Evolutionary conservation across 2,888 invertebrate genomes (phyloP).

Genomic region (Bursaphelenchus okinawaensis): DNA sequence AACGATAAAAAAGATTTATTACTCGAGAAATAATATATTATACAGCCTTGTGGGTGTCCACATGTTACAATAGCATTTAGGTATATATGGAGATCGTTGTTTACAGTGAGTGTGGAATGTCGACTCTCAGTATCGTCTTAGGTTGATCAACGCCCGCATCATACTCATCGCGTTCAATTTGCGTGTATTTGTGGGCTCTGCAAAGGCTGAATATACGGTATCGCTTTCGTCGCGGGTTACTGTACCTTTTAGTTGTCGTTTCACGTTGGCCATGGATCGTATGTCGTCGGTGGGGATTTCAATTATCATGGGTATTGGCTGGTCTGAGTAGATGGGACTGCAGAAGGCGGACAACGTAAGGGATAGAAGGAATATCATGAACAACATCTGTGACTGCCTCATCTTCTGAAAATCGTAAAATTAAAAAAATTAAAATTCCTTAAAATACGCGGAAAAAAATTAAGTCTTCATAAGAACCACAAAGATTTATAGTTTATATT

Average conservation of each 20-base stretch:
- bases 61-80: too few species aligned
- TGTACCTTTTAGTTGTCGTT: not conserved
- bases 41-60: not conserved
- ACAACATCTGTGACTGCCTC: not conserved
- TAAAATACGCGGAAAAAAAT: too few species aligned
- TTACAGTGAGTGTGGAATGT: not conserved
- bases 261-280: not conserved
- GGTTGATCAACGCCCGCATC: conserved; percentile 26
- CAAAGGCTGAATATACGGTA: not conserved
- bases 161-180: conserved; percentile 5
- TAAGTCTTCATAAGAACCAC: too few species aligned
- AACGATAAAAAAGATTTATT: not conserved
- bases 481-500: too few species aligned
- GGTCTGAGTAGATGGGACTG: not conserved
- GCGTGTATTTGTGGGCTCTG: not conserved
- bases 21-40: not conserved
- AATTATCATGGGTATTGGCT: not conserved
- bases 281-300: not conserved
- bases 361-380: not conserved
- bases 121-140: conserved; percentile 21
- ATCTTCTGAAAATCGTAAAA: too few species aligned
- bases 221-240: not conserved
- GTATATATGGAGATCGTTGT: too few species aligned
- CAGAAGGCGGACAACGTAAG: not conserved
- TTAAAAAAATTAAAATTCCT: too few species aligned